These are phyloP conservation scores for Ochropleura leucogaster DNA, from an alignment of 2,888 invertebrate genomes.

Conservation along the genomic window DNA sequence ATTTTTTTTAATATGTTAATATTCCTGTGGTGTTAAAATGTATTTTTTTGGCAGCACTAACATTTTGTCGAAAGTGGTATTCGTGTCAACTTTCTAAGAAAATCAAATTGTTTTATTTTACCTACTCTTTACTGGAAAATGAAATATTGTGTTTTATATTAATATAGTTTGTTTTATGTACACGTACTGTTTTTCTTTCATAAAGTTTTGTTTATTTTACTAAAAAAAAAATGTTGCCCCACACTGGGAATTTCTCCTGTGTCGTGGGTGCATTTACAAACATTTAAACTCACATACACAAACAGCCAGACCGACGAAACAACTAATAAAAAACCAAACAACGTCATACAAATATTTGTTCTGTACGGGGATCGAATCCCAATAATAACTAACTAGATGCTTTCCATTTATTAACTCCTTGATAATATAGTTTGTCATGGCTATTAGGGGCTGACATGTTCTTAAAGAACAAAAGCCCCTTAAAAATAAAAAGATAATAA, in stretches of 20 bases:
- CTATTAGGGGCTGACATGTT: background rate
- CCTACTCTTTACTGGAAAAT: background rate
- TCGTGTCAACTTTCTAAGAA: background rate
- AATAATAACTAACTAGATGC: background rate
- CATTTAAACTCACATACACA: no score
- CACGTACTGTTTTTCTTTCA: conserved; percentile 2
- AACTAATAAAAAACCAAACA: no score
- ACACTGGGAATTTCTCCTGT: no score
- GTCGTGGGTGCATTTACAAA: no score
- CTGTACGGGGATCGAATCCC: no score
- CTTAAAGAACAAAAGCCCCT: no score
- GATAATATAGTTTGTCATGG: background rate
- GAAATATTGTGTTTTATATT: conserved; percentile 2
- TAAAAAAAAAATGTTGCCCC: no score
- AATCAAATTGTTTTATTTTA: background rate
- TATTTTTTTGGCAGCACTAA: background rate
- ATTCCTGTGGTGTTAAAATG: background rate
- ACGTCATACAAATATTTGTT: no score
- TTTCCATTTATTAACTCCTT: background rate
- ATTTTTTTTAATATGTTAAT: background rate
- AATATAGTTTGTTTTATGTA: background rate
- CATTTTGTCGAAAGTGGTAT: background rate
- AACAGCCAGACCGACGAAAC: no score
- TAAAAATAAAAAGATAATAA: no score
- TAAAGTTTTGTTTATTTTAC: no score